Base-by-base conservation (phyloP, 2,888 invertebrate species). In the Macrophya alboannulata region DNA sequence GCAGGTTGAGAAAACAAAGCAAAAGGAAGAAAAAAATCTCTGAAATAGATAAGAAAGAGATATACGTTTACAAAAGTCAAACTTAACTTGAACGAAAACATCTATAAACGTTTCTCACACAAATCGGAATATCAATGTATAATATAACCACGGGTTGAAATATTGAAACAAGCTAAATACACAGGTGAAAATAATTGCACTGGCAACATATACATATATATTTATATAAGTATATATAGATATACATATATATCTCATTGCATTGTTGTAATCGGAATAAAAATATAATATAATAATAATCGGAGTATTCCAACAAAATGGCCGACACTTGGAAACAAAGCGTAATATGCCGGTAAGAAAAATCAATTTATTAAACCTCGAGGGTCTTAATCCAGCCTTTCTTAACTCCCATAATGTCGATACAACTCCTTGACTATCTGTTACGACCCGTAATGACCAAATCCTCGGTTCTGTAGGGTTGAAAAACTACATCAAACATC, bases 301-400 rank as follows among this genome's bases (percentile, higher is more conserved):
- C 25, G n/a, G 25, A 43, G 10, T 40, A 72, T 72, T 21, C 88
- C 87, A 87, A 91, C 91, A 93, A 93, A 93, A 93, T 93, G 93
- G 93, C 93, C 90, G 93, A 93, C 91, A 91, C 88, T 90, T 92
- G 92, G 92, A 91, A 91, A 88, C 90, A 91, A 88, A 92, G 90
- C 88, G 89, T 93, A 88, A 89, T 89, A 90, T 93, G 93, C 93
- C 93, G 93, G 93, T 93, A 91, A 91, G 92, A 84, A 83, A 79
- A 68, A 84, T 74, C 65, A 31, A 51, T 85, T 85, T 81, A 62
- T 79, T 59, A 51, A 71, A 51, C 45, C 40, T 37, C 43, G 48
- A 43, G 43, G 21, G 62, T 25, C 21, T 55, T 25, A 17, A 37
- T 77, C 40, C 25, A 12, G 76, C 37, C 21, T 15, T 5, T 6